Conservation (phyloP, 1,140 invertebrate genomes). For the Papilio machaon region DNA sequence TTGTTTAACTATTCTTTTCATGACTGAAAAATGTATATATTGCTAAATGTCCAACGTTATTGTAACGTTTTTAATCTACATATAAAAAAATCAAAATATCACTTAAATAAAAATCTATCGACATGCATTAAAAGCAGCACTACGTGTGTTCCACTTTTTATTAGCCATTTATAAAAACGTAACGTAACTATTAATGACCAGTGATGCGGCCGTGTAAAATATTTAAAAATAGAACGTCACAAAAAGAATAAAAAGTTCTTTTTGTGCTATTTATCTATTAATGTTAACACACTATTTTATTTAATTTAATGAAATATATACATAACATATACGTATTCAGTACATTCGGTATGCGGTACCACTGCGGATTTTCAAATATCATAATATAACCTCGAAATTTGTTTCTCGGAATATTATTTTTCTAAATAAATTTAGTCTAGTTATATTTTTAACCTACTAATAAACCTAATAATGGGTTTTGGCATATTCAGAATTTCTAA, state of each 20-base stretch:
- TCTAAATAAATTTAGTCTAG: background rate
- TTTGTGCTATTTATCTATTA: too few species aligned
- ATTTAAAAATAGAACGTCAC: constrained; percentile 9
- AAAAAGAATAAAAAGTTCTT: background rate
- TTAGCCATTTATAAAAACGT: constrained; percentile 34
- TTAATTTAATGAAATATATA: background rate
- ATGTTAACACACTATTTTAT: background rate
- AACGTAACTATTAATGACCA: constrained; percentile 31
- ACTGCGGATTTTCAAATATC: background rate
- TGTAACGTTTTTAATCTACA: too few species aligned
- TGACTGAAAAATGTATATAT: background rate
- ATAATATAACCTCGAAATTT: background rate
- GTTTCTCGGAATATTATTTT: background rate
- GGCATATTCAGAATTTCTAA: too few species aligned
- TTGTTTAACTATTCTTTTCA: constrained; percentile 1
- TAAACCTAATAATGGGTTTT: too few species aligned
- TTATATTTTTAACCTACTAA: too few species aligned
- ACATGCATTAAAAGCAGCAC: constrained; percentile 25
- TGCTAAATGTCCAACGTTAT: background rate
- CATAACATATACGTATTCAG: background rate
- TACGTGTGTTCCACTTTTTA: constrained; percentile 27
- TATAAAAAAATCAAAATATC: background rate
- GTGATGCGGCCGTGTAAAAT: constrained; percentile 6
- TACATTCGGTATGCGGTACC: background rate
- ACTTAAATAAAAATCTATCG: constrained; percentile 20